Conservation (phyloP, 2,888 invertebrate species). For the Rapana venosa region DNA sequence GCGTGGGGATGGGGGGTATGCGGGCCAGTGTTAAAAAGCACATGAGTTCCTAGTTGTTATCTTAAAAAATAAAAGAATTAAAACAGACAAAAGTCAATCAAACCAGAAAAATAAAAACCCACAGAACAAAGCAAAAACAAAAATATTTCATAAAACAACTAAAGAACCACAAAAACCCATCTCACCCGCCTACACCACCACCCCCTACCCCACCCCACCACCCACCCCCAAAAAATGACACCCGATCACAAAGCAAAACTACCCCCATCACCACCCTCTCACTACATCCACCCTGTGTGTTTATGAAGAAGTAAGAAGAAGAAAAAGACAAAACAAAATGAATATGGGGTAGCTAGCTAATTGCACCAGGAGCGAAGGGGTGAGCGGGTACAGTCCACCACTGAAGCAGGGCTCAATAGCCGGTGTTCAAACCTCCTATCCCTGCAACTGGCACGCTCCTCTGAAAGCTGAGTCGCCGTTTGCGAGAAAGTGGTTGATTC, state of each 20-base stretch:
- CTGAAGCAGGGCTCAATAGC: neutral
- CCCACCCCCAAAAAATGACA: neutral
- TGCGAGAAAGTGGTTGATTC: slow-evolving; percentile 6
- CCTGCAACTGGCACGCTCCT: neutral
- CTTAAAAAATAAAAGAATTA: neutral
- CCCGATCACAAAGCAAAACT: neutral
- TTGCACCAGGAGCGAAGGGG: neutral
- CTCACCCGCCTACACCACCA: neutral
- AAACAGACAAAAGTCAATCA: neutral
- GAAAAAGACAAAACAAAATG: neutral
- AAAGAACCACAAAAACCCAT: neutral
- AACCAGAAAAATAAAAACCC: neutral
- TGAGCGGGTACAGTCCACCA: slow-evolving; percentile 21
- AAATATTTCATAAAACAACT: neutral
- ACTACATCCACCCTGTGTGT: neutral
- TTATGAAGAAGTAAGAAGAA: neutral
- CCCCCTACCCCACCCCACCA: neutral
- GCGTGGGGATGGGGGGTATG: neutral
- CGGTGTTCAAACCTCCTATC: slow-evolving; percentile 3
- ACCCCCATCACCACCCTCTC: neutral
- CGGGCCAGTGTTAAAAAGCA: neutral
- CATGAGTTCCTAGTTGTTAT: neutral
- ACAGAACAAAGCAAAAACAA: neutral
- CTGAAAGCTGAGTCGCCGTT: neutral
- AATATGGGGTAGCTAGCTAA: neutral